These are phyloP conservation scores for Prunella strophiata DNA, from an alignment of 2,797 vertebrate genomes.

Conservation along the genomic window DNA sequence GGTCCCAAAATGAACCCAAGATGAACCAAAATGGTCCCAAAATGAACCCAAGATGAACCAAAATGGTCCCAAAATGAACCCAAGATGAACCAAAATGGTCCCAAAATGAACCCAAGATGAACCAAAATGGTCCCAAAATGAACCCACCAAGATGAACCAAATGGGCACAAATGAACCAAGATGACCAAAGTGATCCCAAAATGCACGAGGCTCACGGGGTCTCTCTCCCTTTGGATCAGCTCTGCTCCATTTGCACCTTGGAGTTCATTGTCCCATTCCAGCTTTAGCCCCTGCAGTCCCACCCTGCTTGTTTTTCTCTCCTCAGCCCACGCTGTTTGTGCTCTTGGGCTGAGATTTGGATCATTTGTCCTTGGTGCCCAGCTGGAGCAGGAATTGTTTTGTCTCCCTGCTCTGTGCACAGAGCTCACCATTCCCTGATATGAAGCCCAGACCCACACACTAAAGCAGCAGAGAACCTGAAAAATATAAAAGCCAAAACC, in stretches of 20 bases:
- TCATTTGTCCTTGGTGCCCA: not conserved
- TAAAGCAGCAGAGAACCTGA: not conserved
- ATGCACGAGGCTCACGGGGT: too few species aligned
- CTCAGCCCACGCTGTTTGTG: too few species aligned
- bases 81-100: not conserved
- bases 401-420: not conserved
- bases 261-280: too few species aligned
- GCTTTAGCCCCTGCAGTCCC: too few species aligned
- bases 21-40: too few species aligned
- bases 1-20: not conserved
- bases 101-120: not conserved
- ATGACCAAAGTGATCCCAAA: too few species aligned
- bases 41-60: not conserved
- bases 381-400: not conserved
- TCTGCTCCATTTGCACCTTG: too few species aligned
- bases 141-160: not conserved
- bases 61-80: not conserved
- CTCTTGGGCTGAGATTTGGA: too few species aligned
- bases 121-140: too few species aligned
- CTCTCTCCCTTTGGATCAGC: too few species aligned
- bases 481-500: rapidly evolving
- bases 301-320: too few species aligned
- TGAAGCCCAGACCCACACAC: not conserved
- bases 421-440: not conserved
- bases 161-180: too few species aligned